Evolutionary conservation across 2,113 vertebrate species (phyloP), one percentile per base, ranked within the genome.

Genomic region (Varanus komodoensis): DNA sequence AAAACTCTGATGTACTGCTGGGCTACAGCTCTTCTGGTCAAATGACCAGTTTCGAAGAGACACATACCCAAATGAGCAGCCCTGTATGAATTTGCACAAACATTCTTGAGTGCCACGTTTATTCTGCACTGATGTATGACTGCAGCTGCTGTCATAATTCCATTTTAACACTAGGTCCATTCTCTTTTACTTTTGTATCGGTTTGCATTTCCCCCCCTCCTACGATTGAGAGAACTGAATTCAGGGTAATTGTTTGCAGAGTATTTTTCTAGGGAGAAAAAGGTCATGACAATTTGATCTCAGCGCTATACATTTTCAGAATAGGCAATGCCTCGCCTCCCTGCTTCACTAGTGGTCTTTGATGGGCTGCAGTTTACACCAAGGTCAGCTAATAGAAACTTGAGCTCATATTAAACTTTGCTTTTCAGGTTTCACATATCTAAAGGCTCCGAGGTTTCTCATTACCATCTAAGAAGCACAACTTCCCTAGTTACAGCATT

Each of bases 381-480:
- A 44, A 87, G 68, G 89, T 91, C 78, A 80, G 90, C 67, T 90
- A 94, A 94, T 48, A 82, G 52, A 94, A 92, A 12, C 79, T 84
- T 75, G 2, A 25, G 75, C 44, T 90, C 89, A 93, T 95, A 96
- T 93, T 94, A 87, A 54, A 84, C 79, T 93, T 1, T 0, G n/a
- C 80, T 87, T 68, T 93, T 95, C 93, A 90, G 92, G 89, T 90
- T 79, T 73, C 79, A 68, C 79, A 82, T 91, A 89, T 87, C 88
- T 93, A 54, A 48, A 92, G 17, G 89, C 48, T 80, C 91, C 14
- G 71, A 93, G 57, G 80, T 87, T 71, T 93, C 95, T 95, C 61
- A 29, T 95, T 94, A 94, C 87, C 34, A 50, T 92, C 93, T 93
- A 89, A 93, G 95, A 92, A 94, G 83, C n/a, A 15, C n/a, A 92